phyloP scores from a whole-genome alignment of 2,113 vertebrate genomes.

The Xiphias gladius region DNA sequence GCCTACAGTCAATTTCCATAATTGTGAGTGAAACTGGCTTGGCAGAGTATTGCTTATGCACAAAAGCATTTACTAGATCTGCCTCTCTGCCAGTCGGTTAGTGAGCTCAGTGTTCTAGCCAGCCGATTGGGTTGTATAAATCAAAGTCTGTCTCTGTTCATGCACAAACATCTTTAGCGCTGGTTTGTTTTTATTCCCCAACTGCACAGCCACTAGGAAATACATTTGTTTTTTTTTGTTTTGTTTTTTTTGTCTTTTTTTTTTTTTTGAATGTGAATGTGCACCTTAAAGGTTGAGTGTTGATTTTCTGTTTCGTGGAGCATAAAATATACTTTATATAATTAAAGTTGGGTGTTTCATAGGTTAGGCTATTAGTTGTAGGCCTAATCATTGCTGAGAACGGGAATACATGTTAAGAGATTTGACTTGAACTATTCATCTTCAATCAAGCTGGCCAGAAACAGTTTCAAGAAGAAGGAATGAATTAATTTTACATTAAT shows the following conservation, averaged over 20 bases:
- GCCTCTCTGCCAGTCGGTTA: conserved; percentile 33
- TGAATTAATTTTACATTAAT: conserved; percentile 9
- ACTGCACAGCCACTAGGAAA: not conserved
- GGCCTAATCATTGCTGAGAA: conserved; percentile 19
- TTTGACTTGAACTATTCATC: conserved; percentile 38
- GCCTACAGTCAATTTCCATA: conserved; percentile 44
- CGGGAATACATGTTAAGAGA: conserved; percentile 6
- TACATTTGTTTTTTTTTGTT: not conserved
- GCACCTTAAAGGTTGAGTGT: conserved; percentile 7
- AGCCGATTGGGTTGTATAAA: conserved; percentile 35
- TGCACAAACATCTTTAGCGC: conserved; percentile 5
- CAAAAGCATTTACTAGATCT: conserved; percentile 50
- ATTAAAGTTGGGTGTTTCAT: conserved; percentile 30
- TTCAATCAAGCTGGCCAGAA: conserved; percentile 7
- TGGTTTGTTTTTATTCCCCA: conserved; percentile 30
- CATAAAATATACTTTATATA: conserved; percentile 9
- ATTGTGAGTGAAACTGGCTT: conserved; percentile 48
- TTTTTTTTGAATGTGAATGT: conserved; percentile 6
- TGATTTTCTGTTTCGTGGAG: conserved; percentile 11
- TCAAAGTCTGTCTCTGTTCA: conserved; percentile 36
- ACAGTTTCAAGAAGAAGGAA: conserved; percentile 9
- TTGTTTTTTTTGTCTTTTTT: too few species aligned
- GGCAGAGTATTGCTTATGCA: conserved; percentile 28
- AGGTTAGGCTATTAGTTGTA: not conserved
- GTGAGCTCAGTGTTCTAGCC: not conserved